Percentiles rank a stretch among this genome's conserved stretches.
phyloP scores from a whole-genome alignment of 2,113 vertebrate species.

The Porphyrio hochstetteri region DNA sequence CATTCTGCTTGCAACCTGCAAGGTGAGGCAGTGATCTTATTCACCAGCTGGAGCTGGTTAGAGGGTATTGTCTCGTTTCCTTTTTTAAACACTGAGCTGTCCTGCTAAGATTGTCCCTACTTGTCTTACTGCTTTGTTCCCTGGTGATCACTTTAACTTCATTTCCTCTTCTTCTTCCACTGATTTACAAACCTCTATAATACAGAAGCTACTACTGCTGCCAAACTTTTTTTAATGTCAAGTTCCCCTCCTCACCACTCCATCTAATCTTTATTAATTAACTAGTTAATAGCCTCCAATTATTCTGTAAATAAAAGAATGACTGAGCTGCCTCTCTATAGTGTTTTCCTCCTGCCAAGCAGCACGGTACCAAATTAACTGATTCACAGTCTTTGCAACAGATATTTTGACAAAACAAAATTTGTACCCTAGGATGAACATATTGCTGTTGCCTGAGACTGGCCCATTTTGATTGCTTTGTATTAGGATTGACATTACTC shows the following conservation, averaged over 20 bases:
- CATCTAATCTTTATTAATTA: slow-evolving; percentile 50
- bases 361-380: neutral
- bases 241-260: neutral
- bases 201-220: neutral
- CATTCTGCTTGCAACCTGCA: neutral
- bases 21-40: slow-evolving; percentile 14
- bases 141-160: neutral
- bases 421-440: neutral
- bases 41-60: neutral
- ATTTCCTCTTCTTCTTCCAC: neutral
- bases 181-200: neutral
- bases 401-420: neutral
- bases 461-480: neutral
- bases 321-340: neutral
- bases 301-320: slow-evolving; percentile 9
- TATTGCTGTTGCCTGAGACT: neutral
- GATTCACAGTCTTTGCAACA: neutral
- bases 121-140: neutral
- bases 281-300: slow-evolving; percentile 33
- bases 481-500: neutral
- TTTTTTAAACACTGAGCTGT: neutral
- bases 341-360: neutral
- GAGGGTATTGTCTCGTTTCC: neutral
- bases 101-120: neutral
- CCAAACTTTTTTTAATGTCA: neutral